phyloP scores from a whole-genome alignment of 2,113 vertebrate genomes.

The Mesoclemmys tuberculata region DNA sequence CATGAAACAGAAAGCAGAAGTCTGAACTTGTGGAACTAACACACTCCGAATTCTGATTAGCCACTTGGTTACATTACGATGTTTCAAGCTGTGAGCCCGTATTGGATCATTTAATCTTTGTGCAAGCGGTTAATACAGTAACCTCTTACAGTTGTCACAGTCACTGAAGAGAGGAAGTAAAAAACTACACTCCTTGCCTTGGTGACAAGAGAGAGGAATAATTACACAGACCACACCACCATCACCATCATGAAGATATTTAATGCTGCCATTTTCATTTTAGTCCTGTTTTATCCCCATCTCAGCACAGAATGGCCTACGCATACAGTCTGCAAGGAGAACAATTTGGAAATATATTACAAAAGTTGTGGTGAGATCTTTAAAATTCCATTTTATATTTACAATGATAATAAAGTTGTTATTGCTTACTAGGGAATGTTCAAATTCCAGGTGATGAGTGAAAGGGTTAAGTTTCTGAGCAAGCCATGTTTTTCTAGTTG shows the following conservation, averaged over 20 bases:
- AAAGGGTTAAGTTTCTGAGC: background rate
- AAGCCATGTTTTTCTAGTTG: background rate
- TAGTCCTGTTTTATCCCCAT: slow-evolving; percentile 52
- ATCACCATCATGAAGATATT: slow-evolving; percentile 64
- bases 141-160: background rate
- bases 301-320: slow-evolving; percentile 70
- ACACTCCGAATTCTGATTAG: background rate
- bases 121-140: background rate
- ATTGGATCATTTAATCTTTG: slow-evolving; percentile 21
- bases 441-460: background rate
- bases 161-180: slow-evolving; percentile 58
- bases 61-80: background rate
- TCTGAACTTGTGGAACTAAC: slow-evolving; percentile 28
- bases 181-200: background rate
- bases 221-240: background rate
- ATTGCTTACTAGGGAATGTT: background rate
- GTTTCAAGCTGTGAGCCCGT: background rate
- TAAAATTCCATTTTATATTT: slow-evolving; percentile 23
- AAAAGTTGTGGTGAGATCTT: slow-evolving; percentile 83
- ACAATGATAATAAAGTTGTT: background rate
- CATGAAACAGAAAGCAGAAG: slow-evolving; percentile 43
- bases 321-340: slow-evolving; percentile 77
- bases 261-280: slow-evolving; percentile 7
- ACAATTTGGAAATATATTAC: slow-evolving; percentile 77
- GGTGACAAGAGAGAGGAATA: background rate